phyloP scores from a whole-genome alignment of 2,888 invertebrate species.

The Coenonympha arcania region DNA sequence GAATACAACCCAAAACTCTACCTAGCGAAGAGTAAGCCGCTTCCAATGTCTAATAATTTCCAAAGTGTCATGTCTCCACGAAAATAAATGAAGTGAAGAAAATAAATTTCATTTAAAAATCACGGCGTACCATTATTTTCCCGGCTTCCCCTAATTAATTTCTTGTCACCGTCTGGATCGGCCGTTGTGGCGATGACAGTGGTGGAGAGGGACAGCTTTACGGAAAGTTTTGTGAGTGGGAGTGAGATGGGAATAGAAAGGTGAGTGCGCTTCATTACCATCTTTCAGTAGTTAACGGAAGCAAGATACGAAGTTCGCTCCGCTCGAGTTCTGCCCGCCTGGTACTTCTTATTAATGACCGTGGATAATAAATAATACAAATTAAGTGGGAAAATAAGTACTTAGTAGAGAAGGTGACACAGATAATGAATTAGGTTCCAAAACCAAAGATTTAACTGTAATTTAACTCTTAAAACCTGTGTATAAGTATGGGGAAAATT shows the following conservation, averaged over 20 bases:
- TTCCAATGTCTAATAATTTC: slow-evolving; percentile 66
- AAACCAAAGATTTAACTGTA: too few species aligned
- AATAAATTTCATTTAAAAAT: slow-evolving; percentile 74
- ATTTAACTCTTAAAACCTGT: too few species aligned
- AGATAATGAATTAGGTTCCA: too few species aligned
- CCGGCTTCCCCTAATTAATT: slow-evolving; percentile 72
- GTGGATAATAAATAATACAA: slow-evolving; percentile 43
- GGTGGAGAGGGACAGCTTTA: slow-evolving; percentile 42
- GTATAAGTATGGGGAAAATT: too few species aligned
- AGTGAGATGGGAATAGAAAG: slow-evolving; percentile 48
- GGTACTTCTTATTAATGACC: slow-evolving; percentile 61
- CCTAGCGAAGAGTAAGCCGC: slow-evolving; percentile 44
- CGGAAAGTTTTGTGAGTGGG: slow-evolving; percentile 16
- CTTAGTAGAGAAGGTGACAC: too few species aligned
- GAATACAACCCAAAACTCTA: slow-evolving; percentile 43
- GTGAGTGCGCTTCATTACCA: slow-evolving; percentile 68
- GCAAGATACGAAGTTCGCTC: slow-evolving; percentile 62
- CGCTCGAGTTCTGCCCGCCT: slow-evolving; percentile 56
- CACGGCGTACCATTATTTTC: slow-evolving; percentile 71
- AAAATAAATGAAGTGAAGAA: slow-evolving; percentile 72
- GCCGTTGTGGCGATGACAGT: slow-evolving; percentile 67
- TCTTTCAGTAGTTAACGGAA: slow-evolving; percentile 68
- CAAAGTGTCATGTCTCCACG: slow-evolving; percentile 69
- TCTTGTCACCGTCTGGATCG: slow-evolving; percentile 71
- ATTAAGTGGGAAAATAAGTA: slow-evolving; percentile 27